Conservation (phyloP, 2,888 invertebrate genomes). For the Lysandra coridon region DNA sequence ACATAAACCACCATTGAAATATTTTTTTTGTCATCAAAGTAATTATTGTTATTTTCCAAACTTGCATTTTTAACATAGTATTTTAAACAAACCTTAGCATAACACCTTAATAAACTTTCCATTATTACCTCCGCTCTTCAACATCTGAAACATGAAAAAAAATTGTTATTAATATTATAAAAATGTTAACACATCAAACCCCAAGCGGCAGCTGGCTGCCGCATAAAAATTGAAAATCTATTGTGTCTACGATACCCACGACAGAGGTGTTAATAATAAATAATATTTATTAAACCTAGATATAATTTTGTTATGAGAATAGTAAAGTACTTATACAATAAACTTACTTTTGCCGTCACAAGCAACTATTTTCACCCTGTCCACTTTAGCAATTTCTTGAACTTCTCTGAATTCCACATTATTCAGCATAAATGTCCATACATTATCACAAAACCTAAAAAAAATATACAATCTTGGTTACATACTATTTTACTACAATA, state of each 20-base stretch:
- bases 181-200: too few species aligned
- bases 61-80: not conserved
- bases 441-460: slow-evolving; percentile 98
- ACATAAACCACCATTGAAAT: not conserved
- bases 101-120: slow-evolving; percentile 38
- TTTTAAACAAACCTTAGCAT: slow-evolving; percentile 25
- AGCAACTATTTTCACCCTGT: slow-evolving; percentile 98
- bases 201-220: too few species aligned
- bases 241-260: too few species aligned
- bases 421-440: slow-evolving; percentile 99
- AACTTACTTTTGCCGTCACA: slow-evolving; percentile 96
- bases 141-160: slow-evolving; percentile 63
- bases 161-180: too few species aligned
- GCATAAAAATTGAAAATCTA: too few species aligned
- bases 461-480: not conserved
- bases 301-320: not conserved
- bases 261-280: too few species aligned
- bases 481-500: not conserved
- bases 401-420: slow-evolving; percentile 98
- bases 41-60: not conserved
- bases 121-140: slow-evolving; percentile 67
- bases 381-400: slow-evolving; percentile 94
- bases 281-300: too few species aligned
- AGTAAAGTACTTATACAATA: slow-evolving; percentile 2
- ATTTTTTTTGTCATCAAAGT: not conserved